Conservation (phyloP, 2,797 vertebrate genomes). For the Sarcophilus harrisii region DNA sequence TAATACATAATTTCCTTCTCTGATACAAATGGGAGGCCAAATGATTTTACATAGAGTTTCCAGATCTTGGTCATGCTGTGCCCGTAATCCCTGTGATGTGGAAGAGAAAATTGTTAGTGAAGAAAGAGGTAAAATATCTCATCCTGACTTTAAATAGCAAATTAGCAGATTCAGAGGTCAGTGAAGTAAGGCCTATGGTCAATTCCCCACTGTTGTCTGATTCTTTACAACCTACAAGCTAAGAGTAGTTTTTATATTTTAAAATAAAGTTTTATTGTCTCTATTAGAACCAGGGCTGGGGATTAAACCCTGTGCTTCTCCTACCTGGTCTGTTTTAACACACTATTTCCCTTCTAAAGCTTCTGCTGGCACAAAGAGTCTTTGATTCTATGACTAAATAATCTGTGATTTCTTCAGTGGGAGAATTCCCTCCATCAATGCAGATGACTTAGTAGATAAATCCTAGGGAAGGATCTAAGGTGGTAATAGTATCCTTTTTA, state of each 20-base stretch:
- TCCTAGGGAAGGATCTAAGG: background rate
- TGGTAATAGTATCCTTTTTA: background rate
- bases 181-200: background rate
- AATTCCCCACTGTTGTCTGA: background rate
- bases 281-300: background rate
- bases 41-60: background rate
- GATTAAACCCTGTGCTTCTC: background rate
- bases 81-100: no score
- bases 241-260: background rate
- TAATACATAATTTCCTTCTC: background rate
- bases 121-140: background rate
- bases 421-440: background rate
- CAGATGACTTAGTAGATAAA: background rate
- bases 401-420: background rate
- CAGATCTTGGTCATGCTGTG: background rate
- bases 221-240: background rate
- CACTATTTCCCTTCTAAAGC: background rate
- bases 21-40: background rate
- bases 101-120: no score
- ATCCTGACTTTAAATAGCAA: background rate
- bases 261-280: background rate
- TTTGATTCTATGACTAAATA: background rate
- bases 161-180: background rate
- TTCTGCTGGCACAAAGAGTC: background rate
- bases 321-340: background rate